Evolutionary conservation across 2,888 invertebrate genomes (phyloP).

Genomic region (Drosophila mayaguana): DNA sequence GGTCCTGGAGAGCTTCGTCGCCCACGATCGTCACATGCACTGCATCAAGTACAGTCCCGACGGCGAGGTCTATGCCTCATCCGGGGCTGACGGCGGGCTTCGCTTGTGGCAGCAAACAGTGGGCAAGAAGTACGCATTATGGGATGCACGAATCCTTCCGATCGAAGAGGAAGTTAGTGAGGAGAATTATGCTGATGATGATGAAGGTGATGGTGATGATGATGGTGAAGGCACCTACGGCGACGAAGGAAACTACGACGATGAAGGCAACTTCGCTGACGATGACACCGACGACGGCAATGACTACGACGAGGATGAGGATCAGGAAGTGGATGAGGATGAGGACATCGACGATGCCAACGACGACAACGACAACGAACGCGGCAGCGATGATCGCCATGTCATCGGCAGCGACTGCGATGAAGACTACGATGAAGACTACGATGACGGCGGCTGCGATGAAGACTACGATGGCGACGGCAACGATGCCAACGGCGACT

Average conservation of each 20-base stretch:
- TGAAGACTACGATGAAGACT: background rate
- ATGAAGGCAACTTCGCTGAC: background rate
- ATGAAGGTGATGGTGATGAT: too few relatives aligned
- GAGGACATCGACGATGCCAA: background rate
- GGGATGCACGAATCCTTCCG: constrained; percentile 88
- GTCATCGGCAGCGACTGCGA: background rate
- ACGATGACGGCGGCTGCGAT: background rate
- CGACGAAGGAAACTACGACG: too few relatives aligned
- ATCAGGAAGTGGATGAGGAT: background rate
- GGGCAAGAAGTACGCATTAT: constrained; percentile 95
- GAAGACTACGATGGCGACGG: background rate
- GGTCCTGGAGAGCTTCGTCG: constrained; percentile 96
- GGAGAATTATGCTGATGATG: too few relatives aligned
- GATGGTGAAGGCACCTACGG: too few relatives aligned
- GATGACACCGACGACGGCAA: background rate
- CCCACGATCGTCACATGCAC: constrained; percentile 97
- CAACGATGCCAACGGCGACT: background rate
- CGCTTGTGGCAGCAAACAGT: constrained; percentile 97
- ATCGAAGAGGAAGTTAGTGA: background rate
- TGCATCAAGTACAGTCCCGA: constrained; percentile 97
- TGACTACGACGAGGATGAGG: background rate
- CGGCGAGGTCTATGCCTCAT: constrained; percentile 96
- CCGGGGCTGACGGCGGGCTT: constrained; percentile 97
- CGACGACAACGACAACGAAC: background rate
- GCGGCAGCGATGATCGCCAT: background rate